Conservation (phyloP, 2,797 vertebrate genomes). For the Emys orbicularis region DNA sequence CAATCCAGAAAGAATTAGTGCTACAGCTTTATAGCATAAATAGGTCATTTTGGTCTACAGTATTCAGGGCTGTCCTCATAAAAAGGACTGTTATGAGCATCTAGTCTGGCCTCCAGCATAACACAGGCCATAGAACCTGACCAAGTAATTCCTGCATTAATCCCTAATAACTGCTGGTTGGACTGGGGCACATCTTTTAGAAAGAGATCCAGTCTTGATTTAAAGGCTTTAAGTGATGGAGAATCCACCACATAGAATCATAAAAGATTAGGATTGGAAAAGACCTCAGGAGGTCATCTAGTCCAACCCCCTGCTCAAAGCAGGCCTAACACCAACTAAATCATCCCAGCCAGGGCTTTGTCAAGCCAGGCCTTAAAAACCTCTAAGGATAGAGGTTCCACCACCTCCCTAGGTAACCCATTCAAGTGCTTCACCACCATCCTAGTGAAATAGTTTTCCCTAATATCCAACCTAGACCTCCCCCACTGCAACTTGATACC, state of each 20-base stretch:
- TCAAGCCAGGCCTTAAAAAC: no score
- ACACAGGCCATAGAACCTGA: conserved; percentile 3
- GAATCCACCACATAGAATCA: conserved; percentile 38
- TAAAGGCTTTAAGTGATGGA: conserved; percentile 47
- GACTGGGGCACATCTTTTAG: conserved; percentile 45
- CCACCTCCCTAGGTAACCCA: no score
- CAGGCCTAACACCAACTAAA: no score
- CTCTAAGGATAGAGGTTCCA: no score
- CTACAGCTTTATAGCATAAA: background rate
- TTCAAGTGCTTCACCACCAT: no score
- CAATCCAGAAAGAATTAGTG: background rate
- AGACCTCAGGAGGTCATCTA: no score
- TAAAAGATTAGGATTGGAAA: no score
- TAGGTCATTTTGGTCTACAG: background rate
- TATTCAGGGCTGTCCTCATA: background rate
- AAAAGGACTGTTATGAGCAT: background rate
- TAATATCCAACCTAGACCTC: no score
- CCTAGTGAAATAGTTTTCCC: no score
- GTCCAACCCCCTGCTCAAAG: no score
- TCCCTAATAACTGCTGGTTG: conserved; percentile 53
- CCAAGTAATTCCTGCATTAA: background rate
- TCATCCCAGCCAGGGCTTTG: no score
- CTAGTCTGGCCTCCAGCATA: background rate
- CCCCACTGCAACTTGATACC: no score
- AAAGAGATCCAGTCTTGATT: conserved; percentile 47